Base-by-base conservation (phyloP, 2,113 vertebrate genomes). In the Tyrannus savana region DNA sequence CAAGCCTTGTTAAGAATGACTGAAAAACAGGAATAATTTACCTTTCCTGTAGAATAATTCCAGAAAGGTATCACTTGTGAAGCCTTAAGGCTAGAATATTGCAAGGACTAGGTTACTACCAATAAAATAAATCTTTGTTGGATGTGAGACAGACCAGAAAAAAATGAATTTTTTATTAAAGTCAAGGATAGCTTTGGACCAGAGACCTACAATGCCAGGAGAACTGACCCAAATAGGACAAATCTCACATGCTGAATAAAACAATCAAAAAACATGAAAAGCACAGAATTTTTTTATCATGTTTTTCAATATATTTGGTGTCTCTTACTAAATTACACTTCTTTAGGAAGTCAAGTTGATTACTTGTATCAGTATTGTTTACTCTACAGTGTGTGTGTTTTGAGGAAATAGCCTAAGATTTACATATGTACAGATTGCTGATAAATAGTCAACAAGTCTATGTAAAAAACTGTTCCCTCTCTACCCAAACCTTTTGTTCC, bases 341-440 rank as follows among this genome's bases (percentile, higher is more conserved):
- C 37, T 76, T 79, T 37, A 64, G 58, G 35, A 88, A 47, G 14
- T 50, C 30, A 46, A 33, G 21, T 30, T 35, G 50, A n/a, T 86
- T 33, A 37, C 19, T 60, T 0, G 0, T 47, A 41, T 18, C 39
- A 31, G 7, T 60, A 22, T 10, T 23, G 3, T 50, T 30, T 19
- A 4, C 18, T 49, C 47, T 24, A 49, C 49, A 47, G 23, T 19
- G 39, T 12, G 81, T 59, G 19, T 23, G 47, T 1, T 60, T 53
- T 19, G 23, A 13, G 37, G 17, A 73, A 75, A 22, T 12, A 23
- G 23, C 13, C 4, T 3, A 6, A 64, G 22, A 50, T 35, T 59
- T 27, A 4, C 5, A 1, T 18, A 24, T 31, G 16, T 50, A 30
- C 42, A 72, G 60, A 21, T 28, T 46, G 30, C 13, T 47, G 35